Conservation (phyloP, 2,888 invertebrate species). For the Sesia bembeciformis region DNA sequence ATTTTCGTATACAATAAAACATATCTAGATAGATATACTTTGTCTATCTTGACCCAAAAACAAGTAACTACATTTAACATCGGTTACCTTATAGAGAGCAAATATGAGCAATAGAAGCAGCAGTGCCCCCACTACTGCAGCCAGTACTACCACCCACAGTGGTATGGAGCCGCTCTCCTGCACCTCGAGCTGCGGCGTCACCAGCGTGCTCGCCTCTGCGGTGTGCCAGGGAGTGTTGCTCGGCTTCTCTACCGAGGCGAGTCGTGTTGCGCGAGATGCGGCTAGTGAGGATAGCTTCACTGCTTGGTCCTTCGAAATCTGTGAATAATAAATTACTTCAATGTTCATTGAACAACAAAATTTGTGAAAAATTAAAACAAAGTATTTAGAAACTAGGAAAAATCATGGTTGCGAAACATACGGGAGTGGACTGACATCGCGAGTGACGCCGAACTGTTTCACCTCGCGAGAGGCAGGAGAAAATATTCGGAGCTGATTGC, state of each 20-base stretch:
- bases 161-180: slow-evolving; percentile 82
- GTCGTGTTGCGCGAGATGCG: slow-evolving; percentile 80
- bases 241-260: slow-evolving; percentile 82
- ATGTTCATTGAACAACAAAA: too few relatives aligned
- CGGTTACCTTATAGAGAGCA: slow-evolving; percentile 84
- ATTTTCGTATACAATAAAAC: too few relatives aligned
- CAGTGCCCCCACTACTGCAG: slow-evolving; percentile 87
- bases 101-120: slow-evolving; percentile 85
- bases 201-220: slow-evolving; percentile 82
- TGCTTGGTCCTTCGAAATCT: slow-evolving; percentile 52
- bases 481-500: too few relatives aligned
- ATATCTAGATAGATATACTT: too few relatives aligned
- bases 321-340: slow-evolving; percentile 12
- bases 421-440: too few relatives aligned
- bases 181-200: slow-evolving; percentile 78
- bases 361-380: too few relatives aligned
- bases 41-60: too few relatives aligned
- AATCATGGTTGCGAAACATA: too few relatives aligned
- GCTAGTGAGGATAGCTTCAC: slow-evolving; percentile 85
- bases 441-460: too few relatives aligned
- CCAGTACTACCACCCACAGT: slow-evolving; percentile 89
- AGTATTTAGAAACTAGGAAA: too few relatives aligned
- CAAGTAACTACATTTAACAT: too few relatives aligned
- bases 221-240: slow-evolving; percentile 74
- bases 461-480: too few relatives aligned